Conservation (phyloP, 2,797 vertebrate species). For the Crenuchus spilurus region DNA sequence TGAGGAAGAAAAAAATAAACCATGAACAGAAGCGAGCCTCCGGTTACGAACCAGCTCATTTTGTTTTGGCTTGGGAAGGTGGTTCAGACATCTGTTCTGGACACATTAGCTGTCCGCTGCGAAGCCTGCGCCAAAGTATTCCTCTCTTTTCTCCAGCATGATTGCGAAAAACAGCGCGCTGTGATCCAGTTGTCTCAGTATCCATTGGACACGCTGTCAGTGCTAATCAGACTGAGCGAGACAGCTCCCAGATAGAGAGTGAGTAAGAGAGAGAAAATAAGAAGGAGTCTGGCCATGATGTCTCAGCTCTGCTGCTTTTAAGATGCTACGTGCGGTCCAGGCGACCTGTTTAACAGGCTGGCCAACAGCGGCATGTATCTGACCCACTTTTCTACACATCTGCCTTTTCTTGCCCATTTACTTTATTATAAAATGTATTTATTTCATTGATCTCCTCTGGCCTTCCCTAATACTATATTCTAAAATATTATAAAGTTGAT, state of each 20-base stretch:
- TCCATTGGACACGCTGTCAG: constrained; percentile 27
- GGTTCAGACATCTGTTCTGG: constrained; percentile 48
- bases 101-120: constrained; percentile 25
- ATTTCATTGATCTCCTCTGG: neutral
- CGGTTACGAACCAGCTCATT: neutral
- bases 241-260: constrained; percentile 4
- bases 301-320: constrained; percentile 12
- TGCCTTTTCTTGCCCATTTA: constrained; percentile 27
- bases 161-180: constrained; percentile 28
- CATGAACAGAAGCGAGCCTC: constrained; percentile 11
- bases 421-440: neutral
- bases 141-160: constrained; percentile 14
- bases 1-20: constrained; percentile 11
- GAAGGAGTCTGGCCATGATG: constrained; percentile 13
- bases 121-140: constrained; percentile 28
- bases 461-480: too few species aligned
- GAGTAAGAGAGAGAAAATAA: neutral
- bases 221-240: constrained; percentile 26
- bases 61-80: constrained; percentile 20
- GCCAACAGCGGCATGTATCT: constrained; percentile 30
- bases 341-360: constrained; percentile 36
- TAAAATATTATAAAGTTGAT: too few species aligned
- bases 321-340: constrained; percentile 37
- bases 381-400: constrained; percentile 42
- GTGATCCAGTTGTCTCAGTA: constrained; percentile 10